phyloP scores from a whole-genome alignment of 2,113 vertebrate genomes.

The Eolophus roseicapilla region DNA sequence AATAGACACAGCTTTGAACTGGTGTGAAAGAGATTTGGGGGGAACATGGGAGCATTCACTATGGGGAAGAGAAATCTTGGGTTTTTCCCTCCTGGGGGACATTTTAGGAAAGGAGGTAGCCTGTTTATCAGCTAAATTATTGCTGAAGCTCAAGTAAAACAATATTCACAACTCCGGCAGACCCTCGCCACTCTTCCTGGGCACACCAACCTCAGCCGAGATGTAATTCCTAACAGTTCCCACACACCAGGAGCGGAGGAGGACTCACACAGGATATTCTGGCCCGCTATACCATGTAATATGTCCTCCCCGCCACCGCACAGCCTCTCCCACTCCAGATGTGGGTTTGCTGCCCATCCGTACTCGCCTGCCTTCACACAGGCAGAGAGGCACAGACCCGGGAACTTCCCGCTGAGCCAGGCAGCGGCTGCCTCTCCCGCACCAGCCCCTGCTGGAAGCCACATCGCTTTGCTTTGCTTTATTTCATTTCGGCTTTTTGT shows the following conservation, averaged over 20 bases:
- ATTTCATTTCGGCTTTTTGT: neutral
- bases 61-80: neutral
- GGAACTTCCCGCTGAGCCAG: neutral
- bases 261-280: neutral
- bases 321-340: conserved; percentile 17
- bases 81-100: neutral
- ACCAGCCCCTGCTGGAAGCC: neutral
- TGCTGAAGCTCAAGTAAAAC: neutral
- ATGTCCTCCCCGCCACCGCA: neutral
- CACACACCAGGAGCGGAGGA: neutral
- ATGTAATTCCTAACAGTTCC: neutral
- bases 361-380: neutral
- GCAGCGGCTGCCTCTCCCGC: neutral
- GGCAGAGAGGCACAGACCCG: neutral
- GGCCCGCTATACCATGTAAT: neutral
- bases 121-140: neutral
- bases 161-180: neutral
- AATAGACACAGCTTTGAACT: neutral
- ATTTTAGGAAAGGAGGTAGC: neutral
- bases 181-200: neutral
- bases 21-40: neutral
- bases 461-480: neutral
- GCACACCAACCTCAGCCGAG: neutral
- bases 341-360: neutral
- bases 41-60: neutral